These are phyloP conservation scores for Dryocosmus kuriphilus DNA, from an alignment of 2,888 invertebrate species.

Conservation along the genomic window DNA sequence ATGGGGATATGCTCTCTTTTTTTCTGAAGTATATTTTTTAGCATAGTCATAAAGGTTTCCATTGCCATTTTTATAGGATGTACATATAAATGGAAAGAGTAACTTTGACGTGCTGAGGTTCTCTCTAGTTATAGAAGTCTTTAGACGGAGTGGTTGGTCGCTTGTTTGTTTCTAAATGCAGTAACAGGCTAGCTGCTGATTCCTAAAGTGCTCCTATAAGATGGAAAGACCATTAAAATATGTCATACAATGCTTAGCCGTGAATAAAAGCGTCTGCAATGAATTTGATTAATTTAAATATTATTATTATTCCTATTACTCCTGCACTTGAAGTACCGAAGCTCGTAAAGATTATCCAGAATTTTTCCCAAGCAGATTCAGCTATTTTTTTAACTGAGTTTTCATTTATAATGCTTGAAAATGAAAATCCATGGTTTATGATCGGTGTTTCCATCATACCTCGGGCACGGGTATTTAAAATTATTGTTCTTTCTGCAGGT, in stretches of 20 bases:
- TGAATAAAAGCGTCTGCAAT: neutral
- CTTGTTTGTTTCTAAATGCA: neutral
- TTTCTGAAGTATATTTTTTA: no score
- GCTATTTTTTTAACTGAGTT: neutral
- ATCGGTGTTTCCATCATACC: neutral
- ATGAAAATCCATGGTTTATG: neutral
- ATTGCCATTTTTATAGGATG: no score
- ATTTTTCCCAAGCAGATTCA: neutral
- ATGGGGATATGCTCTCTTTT: no score
- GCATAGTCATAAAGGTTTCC: no score
- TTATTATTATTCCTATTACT: neutral
- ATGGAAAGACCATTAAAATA: neutral
- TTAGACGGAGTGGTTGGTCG: no score
- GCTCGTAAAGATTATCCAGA: neutral
- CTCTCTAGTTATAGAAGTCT: no score
- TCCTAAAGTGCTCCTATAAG: slow-evolving; percentile 31
- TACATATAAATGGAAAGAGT: no score
- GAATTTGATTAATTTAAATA: neutral
- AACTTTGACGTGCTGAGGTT: no score
- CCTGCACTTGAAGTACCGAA: neutral
- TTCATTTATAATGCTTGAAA: neutral
- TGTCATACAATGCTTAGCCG: neutral
- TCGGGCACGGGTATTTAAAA: no score
- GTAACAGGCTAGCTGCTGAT: slow-evolving; percentile 9
- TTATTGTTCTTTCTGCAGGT: slow-evolving; percentile 29